Conservation (phyloP, 2,797 vertebrate genomes). For the Meriones psammophilus region DNA sequence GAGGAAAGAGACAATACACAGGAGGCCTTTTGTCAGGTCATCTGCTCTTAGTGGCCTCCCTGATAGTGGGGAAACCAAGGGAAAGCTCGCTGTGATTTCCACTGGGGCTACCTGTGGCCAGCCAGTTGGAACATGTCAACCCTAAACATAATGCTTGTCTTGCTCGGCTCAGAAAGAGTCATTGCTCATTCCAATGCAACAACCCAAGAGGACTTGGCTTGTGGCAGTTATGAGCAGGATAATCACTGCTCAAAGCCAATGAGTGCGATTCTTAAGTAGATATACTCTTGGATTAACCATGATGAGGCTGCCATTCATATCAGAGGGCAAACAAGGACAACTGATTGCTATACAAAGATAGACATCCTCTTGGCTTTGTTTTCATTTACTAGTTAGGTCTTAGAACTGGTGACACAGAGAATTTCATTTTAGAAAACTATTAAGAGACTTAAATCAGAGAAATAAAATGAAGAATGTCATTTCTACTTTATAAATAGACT, state of each 20-base stretch:
- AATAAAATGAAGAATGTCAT: conserved; percentile 12
- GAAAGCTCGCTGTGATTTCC: neutral
- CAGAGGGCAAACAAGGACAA: neutral
- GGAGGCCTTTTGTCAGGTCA: neutral
- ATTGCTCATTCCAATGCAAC: neutral
- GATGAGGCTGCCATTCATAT: neutral
- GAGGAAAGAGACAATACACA: neutral
- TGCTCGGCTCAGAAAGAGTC: neutral
- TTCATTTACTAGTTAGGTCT: conserved; percentile 27
- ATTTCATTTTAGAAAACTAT: conserved; percentile 30
- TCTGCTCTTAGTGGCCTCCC: neutral
- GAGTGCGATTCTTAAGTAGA: neutral
- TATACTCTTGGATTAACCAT: neutral
- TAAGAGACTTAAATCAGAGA: neutral
- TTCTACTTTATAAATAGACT: neutral
- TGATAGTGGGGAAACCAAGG: neutral
- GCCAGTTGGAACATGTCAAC: neutral
- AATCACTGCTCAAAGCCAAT: neutral
- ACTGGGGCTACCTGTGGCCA: neutral
- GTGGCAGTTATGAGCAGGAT: neutral
- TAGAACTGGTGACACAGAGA: neutral
- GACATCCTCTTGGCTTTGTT: neutral
- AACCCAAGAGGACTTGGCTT: neutral
- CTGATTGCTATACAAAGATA: neutral
- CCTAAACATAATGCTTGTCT: neutral